These are phyloP conservation scores for Isaurus tuberculatus DNA, from an alignment of 92 coral and sea anemone genomes.

Conservation along the genomic window DNA sequence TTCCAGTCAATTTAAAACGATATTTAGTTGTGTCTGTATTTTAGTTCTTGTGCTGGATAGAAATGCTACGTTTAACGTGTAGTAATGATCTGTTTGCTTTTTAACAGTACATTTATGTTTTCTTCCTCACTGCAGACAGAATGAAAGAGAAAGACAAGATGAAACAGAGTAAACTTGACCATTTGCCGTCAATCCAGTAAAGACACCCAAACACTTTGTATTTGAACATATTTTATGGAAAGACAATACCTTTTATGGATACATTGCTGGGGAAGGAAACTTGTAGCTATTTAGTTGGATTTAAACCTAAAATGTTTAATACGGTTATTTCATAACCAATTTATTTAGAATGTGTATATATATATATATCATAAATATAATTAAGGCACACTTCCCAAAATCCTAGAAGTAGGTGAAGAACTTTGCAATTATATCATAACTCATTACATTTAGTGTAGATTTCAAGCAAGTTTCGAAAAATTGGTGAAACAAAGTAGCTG, in stretches of 20 bases:
- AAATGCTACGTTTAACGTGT: too few species aligned
- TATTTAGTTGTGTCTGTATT: too few species aligned
- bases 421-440: too few species aligned
- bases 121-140: conserved; percentile 70
- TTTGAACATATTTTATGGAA: neutral
- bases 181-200: conserved; percentile 86
- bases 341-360: conserved; percentile 13
- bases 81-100: too few species aligned
- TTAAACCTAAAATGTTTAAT: neutral
- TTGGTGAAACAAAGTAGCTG: neutral
- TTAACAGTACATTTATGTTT: neutral
- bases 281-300: neutral
- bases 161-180: conserved; percentile 89
- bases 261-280: neutral
- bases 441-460: neutral
- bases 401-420: neutral
- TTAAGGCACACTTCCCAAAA: neutral
- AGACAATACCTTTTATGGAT: neutral
- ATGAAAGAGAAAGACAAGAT: conserved; percentile 77
- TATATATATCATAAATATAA: neutral
- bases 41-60: too few species aligned
- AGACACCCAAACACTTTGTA: neutral
- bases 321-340: neutral
- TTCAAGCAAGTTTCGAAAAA: neutral
- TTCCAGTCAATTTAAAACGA: too few species aligned